A percentile compares a stretch with the other conserved stretches of the same genome.
phyloP scores from a whole-genome alignment of 2,113 vertebrate species.

The Porphyrio hochstetteri region DNA sequence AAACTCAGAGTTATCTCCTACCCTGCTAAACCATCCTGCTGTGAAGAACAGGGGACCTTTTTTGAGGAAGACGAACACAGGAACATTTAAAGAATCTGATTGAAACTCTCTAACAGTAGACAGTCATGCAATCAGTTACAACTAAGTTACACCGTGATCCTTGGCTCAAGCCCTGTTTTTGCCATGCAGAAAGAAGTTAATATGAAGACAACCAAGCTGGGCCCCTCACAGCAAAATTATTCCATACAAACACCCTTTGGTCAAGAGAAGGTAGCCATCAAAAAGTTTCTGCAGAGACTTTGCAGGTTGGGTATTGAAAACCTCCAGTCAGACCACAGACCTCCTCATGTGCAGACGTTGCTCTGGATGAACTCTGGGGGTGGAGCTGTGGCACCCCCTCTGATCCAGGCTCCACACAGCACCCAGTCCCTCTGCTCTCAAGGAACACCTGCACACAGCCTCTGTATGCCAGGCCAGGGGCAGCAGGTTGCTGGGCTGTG shows the following conservation, averaged over 20 bases:
- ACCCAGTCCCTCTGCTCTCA: neutral
- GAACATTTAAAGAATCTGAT: neutral
- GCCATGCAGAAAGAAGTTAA: neutral
- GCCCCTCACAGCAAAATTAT: neutral
- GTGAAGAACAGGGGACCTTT: neutral
- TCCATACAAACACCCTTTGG: neutral
- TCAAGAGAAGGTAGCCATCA: neutral
- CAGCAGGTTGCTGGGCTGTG: neutral
- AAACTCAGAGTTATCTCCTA: neutral
- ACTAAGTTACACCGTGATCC: neutral
- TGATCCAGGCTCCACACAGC: neutral
- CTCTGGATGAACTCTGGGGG: neutral
- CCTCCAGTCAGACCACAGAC: neutral
- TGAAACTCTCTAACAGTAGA: neutral
- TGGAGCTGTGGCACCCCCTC: rapidly evolving
- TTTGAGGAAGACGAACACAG: neutral
- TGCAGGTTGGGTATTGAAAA: neutral
- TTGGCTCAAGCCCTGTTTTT: neutral
- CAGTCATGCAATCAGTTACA: neutral
- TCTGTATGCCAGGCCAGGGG: neutral
- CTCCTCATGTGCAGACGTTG: neutral
- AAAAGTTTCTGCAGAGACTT: neutral
- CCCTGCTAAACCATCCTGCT: neutral
- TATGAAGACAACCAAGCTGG: neutral
- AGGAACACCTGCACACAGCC: neutral